phyloP scores from a whole-genome alignment of 2,113 vertebrate species.

The Halichoeres trimaculatus region DNA sequence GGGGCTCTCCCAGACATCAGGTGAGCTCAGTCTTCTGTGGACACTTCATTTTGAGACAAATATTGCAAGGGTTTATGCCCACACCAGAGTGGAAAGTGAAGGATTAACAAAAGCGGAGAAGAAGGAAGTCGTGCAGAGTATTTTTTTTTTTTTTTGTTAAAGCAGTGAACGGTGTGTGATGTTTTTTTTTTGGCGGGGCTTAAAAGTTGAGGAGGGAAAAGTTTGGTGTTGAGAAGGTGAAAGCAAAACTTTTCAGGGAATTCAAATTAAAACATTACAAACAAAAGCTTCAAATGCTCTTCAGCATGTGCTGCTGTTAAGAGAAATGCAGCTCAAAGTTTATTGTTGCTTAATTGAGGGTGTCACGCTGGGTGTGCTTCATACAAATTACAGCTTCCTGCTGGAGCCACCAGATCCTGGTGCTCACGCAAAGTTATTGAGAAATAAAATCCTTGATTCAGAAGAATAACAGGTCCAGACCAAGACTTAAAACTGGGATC shows the following conservation, averaged over 20 bases:
- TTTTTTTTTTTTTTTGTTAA: no score
- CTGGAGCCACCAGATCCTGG: neutral
- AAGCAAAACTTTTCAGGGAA: neutral
- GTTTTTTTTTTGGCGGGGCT: conserved; percentile 1
- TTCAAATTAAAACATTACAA: no score
- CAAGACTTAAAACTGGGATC: neutral
- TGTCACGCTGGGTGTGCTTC: neutral
- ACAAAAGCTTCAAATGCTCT: no score
- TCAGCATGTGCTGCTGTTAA: conserved; percentile 1
- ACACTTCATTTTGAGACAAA: conserved; percentile 41
- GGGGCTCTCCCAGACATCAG: conserved; percentile 26
- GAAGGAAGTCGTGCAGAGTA: neutral
- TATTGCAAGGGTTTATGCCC: conserved; percentile 29
- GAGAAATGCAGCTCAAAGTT: neutral
- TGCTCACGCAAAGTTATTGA: neutral
- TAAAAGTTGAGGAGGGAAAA: neutral
- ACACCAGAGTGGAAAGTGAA: conserved; percentile 18
- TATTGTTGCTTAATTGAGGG: conserved; percentile 18
- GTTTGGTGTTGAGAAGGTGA: neutral
- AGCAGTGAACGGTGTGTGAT: conserved; percentile 1
- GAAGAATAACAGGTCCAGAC: conserved; percentile 1
- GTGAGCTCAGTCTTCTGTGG: conserved; percentile 41
- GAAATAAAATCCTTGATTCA: neutral
- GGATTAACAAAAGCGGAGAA: conserved; percentile 37
- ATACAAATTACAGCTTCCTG: conserved; percentile 12